Percentiles rank a stretch among this genome's conserved stretches.
These are phyloP conservation scores for Parasteatoda tepidariorum DNA, from an alignment of 1,140 invertebrate genomes.

Conservation along the genomic window DNA sequence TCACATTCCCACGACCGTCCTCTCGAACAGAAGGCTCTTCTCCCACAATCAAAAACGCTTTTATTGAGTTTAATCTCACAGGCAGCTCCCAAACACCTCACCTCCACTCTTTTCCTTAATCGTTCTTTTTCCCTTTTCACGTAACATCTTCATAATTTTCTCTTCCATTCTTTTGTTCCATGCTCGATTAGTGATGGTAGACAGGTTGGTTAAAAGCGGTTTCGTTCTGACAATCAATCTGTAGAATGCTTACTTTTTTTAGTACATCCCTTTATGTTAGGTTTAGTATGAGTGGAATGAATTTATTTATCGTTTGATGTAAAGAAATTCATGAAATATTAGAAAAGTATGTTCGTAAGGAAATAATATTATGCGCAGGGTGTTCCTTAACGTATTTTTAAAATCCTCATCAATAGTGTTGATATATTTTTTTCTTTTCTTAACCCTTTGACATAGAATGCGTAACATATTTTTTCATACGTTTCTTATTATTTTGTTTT, in stretches of 20 bases:
- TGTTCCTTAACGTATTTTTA: too few species aligned
- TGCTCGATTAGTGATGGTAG: slow-evolving; percentile 25
- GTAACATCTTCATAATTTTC: slow-evolving; percentile 59
- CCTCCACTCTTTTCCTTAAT: slow-evolving; percentile 47
- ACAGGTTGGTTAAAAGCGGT: slow-evolving; percentile 35
- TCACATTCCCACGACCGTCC: slow-evolving; percentile 54
- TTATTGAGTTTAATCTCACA: slow-evolving; percentile 62
- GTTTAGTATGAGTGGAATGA: neutral
- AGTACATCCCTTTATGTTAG: neutral
- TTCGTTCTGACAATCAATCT: slow-evolving; percentile 21
- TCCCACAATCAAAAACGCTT: slow-evolving; percentile 62
- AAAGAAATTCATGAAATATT: too few species aligned
- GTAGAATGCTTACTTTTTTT: neutral
- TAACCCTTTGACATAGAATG: too few species aligned
- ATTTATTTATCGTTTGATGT: neutral
- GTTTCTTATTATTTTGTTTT: too few species aligned
- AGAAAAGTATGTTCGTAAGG: too few species aligned
- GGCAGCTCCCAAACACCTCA: slow-evolving; percentile 60
- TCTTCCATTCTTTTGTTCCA: neutral
- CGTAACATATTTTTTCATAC: too few species aligned
- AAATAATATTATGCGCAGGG: too few species aligned
- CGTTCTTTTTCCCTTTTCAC: slow-evolving; percentile 25
- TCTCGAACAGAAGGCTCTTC: slow-evolving; percentile 24
- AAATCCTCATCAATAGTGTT: too few species aligned
- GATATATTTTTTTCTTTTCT: too few species aligned